Percentiles rank a stretch among this genome's conserved stretches.
Evolutionary conservation across 2,888 invertebrate species (phyloP).

Genomic region (Drosophila sordidula): DNA sequence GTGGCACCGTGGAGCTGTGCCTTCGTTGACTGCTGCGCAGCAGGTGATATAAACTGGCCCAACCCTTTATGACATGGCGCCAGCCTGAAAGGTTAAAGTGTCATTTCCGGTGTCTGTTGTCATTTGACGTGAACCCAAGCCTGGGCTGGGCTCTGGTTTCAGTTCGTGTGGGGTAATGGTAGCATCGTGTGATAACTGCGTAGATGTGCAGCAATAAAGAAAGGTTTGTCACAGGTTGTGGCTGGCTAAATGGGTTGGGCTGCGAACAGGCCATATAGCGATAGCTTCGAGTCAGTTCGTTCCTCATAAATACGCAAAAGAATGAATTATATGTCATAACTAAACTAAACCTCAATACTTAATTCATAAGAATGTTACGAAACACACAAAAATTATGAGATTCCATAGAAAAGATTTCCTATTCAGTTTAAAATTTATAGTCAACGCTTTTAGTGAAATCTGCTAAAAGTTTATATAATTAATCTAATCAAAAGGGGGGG

Average conservation of each 20-base stretch:
- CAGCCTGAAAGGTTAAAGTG: slow-evolving; percentile 61
- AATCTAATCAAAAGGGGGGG: slow-evolving; percentile 3
- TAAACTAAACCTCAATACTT: not conserved
- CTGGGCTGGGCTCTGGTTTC: slow-evolving; percentile 51
- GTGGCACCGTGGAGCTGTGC: slow-evolving; percentile 42
- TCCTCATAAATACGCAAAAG: too few relatives aligned
- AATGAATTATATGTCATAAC: not conserved
- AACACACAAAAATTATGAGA: not conserved
- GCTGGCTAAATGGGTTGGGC: slow-evolving; percentile 6
- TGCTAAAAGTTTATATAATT: slow-evolving; percentile 10
- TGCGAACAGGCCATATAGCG: not conserved
- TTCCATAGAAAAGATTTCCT: not conserved
- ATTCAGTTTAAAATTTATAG: slow-evolving; percentile 4
- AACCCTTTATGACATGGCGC: slow-evolving; percentile 52
- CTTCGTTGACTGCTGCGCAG: slow-evolving; percentile 10
- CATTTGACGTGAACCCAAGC: slow-evolving; percentile 35
- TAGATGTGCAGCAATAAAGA: slow-evolving; percentile 18
- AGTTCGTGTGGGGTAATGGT: slow-evolving; percentile 33
- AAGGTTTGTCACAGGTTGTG: slow-evolving; percentile 35
- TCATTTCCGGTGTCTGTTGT: slow-evolving; percentile 58
- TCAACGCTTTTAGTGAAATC: slow-evolving; percentile 30
- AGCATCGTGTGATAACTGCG: slow-evolving; percentile 42
- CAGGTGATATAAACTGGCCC: slow-evolving; percentile 38
- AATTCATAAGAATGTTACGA: slow-evolving; percentile 3
- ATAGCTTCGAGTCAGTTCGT: slow-evolving; percentile 34